A percentile compares a stretch with the other conserved stretches of the same genome.
phyloP scores from a whole-genome alignment of 2,797 vertebrate species.

The Salarias fasciatus region DNA sequence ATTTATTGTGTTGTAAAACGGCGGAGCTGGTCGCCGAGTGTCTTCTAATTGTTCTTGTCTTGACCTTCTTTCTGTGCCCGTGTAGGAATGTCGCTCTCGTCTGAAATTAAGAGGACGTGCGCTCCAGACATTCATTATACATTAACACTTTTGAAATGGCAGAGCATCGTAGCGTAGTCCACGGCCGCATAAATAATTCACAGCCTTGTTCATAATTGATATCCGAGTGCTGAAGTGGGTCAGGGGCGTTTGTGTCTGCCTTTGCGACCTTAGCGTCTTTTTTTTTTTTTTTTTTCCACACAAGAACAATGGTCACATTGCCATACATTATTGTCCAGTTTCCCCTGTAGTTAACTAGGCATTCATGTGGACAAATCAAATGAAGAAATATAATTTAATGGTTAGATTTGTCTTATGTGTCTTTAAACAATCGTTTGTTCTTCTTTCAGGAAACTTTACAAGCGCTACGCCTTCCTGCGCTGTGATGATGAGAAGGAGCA shows the following conservation, averaged over 20 bases:
- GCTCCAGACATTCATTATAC: slow-evolving; percentile 68
- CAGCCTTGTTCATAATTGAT: slow-evolving; percentile 78
- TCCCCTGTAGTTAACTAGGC: too few relatives aligned
- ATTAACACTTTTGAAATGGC: slow-evolving; percentile 66
- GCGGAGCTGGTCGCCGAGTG: neutral
- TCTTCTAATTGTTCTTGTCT: neutral
- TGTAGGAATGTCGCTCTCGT: slow-evolving; percentile 49
- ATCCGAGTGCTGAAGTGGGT: slow-evolving; percentile 72
- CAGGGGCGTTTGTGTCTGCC: slow-evolving; percentile 56
- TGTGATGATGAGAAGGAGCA: slow-evolving; percentile 99
- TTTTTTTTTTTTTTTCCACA: slow-evolving; percentile 13
- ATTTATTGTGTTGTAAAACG: neutral
- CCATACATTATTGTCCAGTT: too few relatives aligned
- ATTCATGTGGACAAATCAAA: too few relatives aligned
- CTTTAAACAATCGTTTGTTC: neutral
- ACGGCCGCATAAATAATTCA: slow-evolving; percentile 71
- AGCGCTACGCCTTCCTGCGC: slow-evolving; percentile 97
- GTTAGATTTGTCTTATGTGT: too few relatives aligned
- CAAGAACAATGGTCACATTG: too few relatives aligned
- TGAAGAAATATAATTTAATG: too few relatives aligned
- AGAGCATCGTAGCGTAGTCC: slow-evolving; percentile 54
- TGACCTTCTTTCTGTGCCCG: slow-evolving; percentile 35
- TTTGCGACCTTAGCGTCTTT: slow-evolving; percentile 47
- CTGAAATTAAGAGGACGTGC: slow-evolving; percentile 51
- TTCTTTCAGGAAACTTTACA: slow-evolving; percentile 92